phyloP scores from a whole-genome alignment of 2,797 vertebrate species.

The Smutsia temminckii region DNA sequence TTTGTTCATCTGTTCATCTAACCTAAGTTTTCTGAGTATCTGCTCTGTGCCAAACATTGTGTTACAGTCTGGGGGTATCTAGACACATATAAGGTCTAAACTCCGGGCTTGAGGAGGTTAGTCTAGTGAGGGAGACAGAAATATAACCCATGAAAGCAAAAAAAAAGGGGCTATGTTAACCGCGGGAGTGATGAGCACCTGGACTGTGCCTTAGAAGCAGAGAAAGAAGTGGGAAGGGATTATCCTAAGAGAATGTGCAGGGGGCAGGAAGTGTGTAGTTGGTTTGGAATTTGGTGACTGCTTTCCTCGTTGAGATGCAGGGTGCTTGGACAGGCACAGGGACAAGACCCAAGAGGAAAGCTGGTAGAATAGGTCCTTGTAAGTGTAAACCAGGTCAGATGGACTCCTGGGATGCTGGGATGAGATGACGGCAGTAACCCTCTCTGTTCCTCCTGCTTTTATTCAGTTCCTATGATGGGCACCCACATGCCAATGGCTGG shows the following conservation, averaged over 20 bases:
- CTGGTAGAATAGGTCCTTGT: neutral
- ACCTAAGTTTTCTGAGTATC: neutral
- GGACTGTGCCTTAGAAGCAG: neutral
- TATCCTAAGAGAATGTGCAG: neutral
- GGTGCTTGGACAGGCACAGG: neutral
- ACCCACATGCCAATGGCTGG: conserved; percentile 96
- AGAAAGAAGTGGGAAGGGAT: neutral
- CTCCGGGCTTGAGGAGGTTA: neutral
- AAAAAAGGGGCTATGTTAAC: neutral
- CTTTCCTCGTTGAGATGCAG: neutral
- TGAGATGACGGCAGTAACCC: conserved; percentile 62
- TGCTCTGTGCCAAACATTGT: neutral
- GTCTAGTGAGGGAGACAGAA: neutral
- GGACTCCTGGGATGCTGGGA: neutral
- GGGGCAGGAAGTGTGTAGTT: neutral
- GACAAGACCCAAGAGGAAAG: neutral
- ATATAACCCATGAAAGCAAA: neutral
- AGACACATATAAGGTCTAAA: neutral
- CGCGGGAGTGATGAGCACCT: neutral
- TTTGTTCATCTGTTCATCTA: neutral
- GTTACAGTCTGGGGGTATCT: neutral
- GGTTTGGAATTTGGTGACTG: neutral
- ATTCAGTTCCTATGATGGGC: conserved; percentile 98
- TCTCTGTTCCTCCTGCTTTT: conserved; percentile 83
- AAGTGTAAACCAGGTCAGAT: neutral